Percentiles rank a stretch among this genome's conserved stretches.
phyloP scores from a whole-genome alignment of 2,888 invertebrate species.

The Bellardia pandia region DNA sequence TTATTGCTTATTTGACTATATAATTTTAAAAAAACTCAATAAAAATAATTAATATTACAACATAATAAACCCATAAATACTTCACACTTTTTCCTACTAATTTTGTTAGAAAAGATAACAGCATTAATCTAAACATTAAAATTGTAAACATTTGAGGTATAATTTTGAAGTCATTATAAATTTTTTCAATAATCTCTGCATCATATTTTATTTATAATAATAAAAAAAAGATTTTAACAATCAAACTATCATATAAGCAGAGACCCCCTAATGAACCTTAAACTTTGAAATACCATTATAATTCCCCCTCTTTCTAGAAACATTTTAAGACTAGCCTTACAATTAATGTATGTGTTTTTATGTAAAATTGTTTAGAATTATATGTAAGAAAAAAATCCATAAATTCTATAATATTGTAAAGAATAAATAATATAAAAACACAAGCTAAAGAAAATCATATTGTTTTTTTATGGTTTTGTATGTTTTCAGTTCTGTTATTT shows the following conservation, averaged over 20 bases:
- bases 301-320: background rate
- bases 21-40: background rate
- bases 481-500: slow-evolving; percentile 5
- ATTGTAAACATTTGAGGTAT: background rate
- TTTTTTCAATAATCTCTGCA: background rate
- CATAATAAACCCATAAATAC: slow-evolving; percentile 25
- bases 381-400: background rate
- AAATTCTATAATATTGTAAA: background rate
- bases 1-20: background rate
- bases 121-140: background rate
- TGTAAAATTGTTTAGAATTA: slow-evolving; percentile 1
- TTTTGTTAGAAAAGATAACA: background rate
- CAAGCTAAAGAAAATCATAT: background rate
- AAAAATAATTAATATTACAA: background rate
- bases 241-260: background rate
- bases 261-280: slow-evolving; percentile 19
- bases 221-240: background rate
- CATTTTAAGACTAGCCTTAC: background rate
- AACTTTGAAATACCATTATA: background rate
- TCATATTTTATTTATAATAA: slow-evolving; percentile 1
- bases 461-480: slow-evolving; percentile 13
- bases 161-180: background rate
- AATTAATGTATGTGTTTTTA: slow-evolving; percentile 24
- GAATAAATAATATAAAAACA: background rate
- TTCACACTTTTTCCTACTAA: background rate